Evolutionary conservation across 2,888 invertebrate species (phyloP).

Genomic region (Thyatira batis): DNA sequence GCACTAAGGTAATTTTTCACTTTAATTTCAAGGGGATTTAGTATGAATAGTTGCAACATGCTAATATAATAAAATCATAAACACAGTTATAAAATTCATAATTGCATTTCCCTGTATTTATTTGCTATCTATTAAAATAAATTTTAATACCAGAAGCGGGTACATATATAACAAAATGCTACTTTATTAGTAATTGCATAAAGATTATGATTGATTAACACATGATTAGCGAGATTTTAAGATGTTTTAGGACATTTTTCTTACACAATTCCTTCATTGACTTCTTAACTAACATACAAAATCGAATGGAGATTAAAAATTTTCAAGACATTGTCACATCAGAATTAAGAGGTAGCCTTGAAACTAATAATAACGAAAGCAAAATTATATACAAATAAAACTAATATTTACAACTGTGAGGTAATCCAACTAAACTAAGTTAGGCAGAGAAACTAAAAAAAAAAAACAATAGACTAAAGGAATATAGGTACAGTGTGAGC

Average conservation of each 20-base stretch:
- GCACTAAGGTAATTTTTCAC: too few relatives aligned
- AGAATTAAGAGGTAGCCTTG: background rate
- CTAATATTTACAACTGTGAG: slow-evolving; percentile 40
- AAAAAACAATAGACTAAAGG: background rate
- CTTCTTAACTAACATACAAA: background rate
- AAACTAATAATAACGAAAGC: background rate
- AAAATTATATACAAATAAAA: slow-evolving; percentile 17
- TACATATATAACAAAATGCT: too few relatives aligned
- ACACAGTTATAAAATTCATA: too few relatives aligned
- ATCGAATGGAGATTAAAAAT: background rate
- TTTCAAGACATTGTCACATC: background rate
- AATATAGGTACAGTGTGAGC: slow-evolving; percentile 45
- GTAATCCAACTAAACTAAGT: slow-evolving; percentile 21
- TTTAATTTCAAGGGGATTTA: too few relatives aligned
- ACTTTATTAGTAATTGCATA: background rate
- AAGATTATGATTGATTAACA: background rate
- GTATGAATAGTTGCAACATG: too few relatives aligned
- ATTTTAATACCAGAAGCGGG: too few relatives aligned
- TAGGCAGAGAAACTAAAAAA: slow-evolving; percentile 5
- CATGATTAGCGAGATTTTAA: background rate
- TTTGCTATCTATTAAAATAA: too few relatives aligned
- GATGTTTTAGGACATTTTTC: background rate
- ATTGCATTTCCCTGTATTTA: too few relatives aligned
- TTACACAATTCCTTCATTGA: background rate
- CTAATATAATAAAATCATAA: too few relatives aligned